Conservation (phyloP, 2,113 vertebrate genomes). For the Lichenostomus cassidix region DNA sequence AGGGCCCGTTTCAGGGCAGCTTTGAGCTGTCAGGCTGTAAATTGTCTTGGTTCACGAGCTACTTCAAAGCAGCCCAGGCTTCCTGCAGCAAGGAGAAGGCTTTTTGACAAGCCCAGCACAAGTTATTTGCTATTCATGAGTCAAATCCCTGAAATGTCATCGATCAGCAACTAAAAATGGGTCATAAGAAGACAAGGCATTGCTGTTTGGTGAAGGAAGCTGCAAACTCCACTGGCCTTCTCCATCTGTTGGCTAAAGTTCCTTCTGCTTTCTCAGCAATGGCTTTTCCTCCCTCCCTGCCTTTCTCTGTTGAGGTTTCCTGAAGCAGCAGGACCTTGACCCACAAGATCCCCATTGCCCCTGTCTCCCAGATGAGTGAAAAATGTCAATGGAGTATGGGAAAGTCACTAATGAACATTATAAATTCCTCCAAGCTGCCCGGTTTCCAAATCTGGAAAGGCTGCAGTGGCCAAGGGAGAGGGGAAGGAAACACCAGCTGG, state of each 20-base stretch:
- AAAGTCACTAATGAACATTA: background rate
- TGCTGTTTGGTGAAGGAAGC: background rate
- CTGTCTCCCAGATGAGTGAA: background rate
- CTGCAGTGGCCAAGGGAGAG: background rate
- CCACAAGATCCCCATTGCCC: background rate
- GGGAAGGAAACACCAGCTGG: background rate
- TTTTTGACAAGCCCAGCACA: background rate
- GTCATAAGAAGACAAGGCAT: slow-evolving; percentile 26
- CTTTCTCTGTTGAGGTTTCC: background rate
- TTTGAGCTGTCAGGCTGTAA: slow-evolving; percentile 58
- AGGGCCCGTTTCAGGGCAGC: background rate
- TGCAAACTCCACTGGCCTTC: background rate
- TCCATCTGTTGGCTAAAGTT: background rate
- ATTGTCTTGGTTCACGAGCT: slow-evolving; percentile 50
- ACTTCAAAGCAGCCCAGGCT: slow-evolving; percentile 43
- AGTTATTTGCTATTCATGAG: slow-evolving; percentile 54
- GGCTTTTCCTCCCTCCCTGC: background rate
- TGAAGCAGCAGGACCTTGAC: background rate
- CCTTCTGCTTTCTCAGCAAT: background rate
- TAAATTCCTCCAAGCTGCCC: background rate
- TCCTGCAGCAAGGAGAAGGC: slow-evolving; percentile 52
- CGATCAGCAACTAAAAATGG: slow-evolving; percentile 32
- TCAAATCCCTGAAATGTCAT: slow-evolving; percentile 39
- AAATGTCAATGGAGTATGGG: background rate
- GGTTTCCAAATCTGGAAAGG: background rate